Conservation (phyloP, 1,140 invertebrate genomes). For the Daktulosphaira vitifoliae region DNA sequence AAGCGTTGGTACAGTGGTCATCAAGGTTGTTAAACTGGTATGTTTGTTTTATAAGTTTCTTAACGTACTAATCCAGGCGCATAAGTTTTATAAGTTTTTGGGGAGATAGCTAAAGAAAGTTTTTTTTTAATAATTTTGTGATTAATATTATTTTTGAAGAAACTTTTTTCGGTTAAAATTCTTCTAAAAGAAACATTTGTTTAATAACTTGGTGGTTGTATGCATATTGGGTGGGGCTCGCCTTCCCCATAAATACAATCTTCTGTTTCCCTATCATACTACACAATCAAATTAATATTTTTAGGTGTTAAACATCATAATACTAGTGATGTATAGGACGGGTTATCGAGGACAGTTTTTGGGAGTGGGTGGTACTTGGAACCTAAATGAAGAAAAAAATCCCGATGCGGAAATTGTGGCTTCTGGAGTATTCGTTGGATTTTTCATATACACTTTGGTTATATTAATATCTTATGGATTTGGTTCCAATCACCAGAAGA, state of each 20-base stretch:
- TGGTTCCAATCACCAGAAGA: constrained; percentile 64
- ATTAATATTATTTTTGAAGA: too few relatives aligned
- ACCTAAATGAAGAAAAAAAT: constrained; percentile 77
- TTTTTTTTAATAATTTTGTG: too few relatives aligned
- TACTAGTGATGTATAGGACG: constrained; percentile 68
- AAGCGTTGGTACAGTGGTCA: constrained; percentile 63
- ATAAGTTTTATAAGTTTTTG: too few relatives aligned
- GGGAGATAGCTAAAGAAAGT: too few relatives aligned
- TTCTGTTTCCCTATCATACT: too few relatives aligned
- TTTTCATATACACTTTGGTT: constrained; percentile 52
- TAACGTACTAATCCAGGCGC: too few relatives aligned
- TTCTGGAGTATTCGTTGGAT: constrained; percentile 74
- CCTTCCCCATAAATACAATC: too few relatives aligned
- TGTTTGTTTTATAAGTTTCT: too few relatives aligned
- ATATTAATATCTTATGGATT: constrained; percentile 49
- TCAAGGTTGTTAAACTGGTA: constrained; percentile 71
- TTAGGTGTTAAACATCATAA: constrained; percentile 69
- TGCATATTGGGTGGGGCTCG: too few relatives aligned
- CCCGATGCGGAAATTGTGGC: constrained; percentile 75
- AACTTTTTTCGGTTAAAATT: too few relatives aligned
- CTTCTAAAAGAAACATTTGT: too few relatives aligned
- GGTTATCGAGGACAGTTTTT: constrained; percentile 72
- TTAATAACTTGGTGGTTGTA: too few relatives aligned
- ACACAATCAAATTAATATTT: constrained; percentile 39
- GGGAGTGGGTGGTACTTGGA: constrained; percentile 76